Conservation (phyloP, 2,113 vertebrate genomes). For the Xyliphius kryptos region DNA sequence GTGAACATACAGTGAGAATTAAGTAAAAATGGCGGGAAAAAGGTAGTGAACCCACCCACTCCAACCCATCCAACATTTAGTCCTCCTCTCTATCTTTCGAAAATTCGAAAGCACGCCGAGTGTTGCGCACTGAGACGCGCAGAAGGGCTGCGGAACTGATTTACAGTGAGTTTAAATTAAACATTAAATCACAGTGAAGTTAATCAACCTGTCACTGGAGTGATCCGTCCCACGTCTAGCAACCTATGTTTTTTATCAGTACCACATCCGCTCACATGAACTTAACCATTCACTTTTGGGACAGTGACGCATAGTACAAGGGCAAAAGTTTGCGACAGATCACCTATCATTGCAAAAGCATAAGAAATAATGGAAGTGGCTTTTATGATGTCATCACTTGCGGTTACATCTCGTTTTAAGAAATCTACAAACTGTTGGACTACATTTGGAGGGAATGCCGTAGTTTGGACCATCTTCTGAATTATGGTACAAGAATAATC, state of each 20-base stretch:
- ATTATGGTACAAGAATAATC: too few relatives aligned
- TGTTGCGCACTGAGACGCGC: constrained; percentile 29
- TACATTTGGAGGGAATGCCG: too few relatives aligned
- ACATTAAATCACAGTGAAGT: constrained; percentile 31
- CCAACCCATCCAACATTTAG: background rate
- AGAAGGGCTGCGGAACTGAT: constrained; percentile 34
- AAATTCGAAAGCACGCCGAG: background rate
- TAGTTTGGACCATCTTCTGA: too few relatives aligned
- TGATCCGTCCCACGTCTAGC: background rate
- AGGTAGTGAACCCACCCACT: too few relatives aligned
- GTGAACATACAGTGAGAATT: too few relatives aligned
- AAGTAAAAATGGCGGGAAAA: too few relatives aligned
- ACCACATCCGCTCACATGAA: constrained; percentile 1
- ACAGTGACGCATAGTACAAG: background rate
- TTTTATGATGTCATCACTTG: too few relatives aligned
- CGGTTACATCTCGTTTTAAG: too few relatives aligned
- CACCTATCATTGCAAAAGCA: too few relatives aligned
- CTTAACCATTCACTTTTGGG: background rate
- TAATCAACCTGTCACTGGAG: constrained; percentile 4
- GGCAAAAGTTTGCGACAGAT: too few relatives aligned
- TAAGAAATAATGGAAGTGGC: too few relatives aligned
- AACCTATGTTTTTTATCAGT: constrained; percentile 26
- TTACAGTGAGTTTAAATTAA: constrained; percentile 26
- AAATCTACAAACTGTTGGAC: too few relatives aligned
- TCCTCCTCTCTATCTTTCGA: background rate